Conservation (phyloP, 2,888 invertebrate genomes). For the Stratiomys singularior region DNA sequence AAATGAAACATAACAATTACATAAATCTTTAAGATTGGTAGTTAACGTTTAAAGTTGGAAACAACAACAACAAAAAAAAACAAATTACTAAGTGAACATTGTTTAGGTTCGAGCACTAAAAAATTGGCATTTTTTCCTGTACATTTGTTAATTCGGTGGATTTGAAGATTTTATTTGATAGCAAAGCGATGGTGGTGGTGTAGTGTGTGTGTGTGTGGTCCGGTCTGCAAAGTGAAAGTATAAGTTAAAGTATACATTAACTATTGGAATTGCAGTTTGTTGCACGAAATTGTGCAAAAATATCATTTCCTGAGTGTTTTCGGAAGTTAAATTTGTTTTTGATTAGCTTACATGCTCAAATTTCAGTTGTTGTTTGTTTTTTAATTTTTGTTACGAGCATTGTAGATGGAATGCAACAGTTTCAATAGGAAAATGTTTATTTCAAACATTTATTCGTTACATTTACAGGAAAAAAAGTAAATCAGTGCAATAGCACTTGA, state of each 20-base stretch:
- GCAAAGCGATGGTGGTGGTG: background rate
- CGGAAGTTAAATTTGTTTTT: background rate
- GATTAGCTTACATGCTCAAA: too few relatives aligned
- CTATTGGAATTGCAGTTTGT: background rate
- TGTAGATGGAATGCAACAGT: too few relatives aligned
- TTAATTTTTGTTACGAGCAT: too few relatives aligned
- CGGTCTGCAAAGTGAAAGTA: background rate
- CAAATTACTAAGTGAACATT: background rate
- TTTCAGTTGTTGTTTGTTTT: too few relatives aligned
- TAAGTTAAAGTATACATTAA: background rate
- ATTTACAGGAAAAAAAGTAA: too few relatives aligned
- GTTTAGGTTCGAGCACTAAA: background rate
- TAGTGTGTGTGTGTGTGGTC: constrained; percentile 1
- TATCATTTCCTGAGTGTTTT: constrained; percentile 5
- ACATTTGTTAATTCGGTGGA: constrained; percentile 1
- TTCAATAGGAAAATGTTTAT: too few relatives aligned
- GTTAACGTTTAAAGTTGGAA: too few relatives aligned
- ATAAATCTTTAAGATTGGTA: background rate
- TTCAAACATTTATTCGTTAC: too few relatives aligned
- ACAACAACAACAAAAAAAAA: too few relatives aligned
- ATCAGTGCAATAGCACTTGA: too few relatives aligned
- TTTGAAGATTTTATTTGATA: background rate
- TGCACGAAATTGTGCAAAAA: background rate
- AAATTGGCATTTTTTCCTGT: background rate
- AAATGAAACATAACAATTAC: background rate